These are phyloP conservation scores for Merodon equestris DNA, from an alignment of 2,888 invertebrate species.

Conservation along the genomic window DNA sequence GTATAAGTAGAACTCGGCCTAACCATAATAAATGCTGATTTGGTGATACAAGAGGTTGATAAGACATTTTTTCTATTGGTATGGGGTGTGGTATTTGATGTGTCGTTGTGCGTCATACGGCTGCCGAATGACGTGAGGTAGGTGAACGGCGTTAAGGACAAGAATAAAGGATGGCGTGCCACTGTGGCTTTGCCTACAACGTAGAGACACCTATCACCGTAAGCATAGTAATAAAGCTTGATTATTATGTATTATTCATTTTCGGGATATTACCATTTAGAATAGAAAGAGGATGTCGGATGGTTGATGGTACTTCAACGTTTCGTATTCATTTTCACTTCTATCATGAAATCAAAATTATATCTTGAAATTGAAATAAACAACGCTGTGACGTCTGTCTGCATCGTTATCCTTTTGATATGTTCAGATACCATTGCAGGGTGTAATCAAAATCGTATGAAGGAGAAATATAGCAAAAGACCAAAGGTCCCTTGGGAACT, in stretches of 20 bases:
- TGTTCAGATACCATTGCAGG: no score
- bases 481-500: no score
- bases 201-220: constrained; percentile 42
- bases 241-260: constrained; percentile 47
- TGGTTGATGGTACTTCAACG: background rate
- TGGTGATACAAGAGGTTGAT: constrained; percentile 55
- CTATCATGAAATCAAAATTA: no score
- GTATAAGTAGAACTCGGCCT: background rate
- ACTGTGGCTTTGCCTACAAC: constrained; percentile 21
- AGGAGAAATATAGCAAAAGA: no score
- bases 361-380: no score
- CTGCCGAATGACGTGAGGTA: constrained; percentile 22
- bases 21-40: constrained; percentile 47
- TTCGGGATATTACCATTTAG: constrained; percentile 37
- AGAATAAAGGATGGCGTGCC: constrained; percentile 36
- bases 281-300: background rate
- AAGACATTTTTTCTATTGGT: constrained; percentile 39
- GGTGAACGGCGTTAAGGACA: background rate
- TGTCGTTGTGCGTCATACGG: constrained; percentile 35
- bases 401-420: no score
- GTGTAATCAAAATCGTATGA: no score
- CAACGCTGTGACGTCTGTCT: no score
- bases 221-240: constrained; percentile 43
- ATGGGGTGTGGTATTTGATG: constrained; percentile 20
- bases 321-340: no score